Percentiles rank a stretch among this genome's conserved stretches.
Conservation (phyloP, 2,888 invertebrate genomes). For the Carcina quercana region DNA sequence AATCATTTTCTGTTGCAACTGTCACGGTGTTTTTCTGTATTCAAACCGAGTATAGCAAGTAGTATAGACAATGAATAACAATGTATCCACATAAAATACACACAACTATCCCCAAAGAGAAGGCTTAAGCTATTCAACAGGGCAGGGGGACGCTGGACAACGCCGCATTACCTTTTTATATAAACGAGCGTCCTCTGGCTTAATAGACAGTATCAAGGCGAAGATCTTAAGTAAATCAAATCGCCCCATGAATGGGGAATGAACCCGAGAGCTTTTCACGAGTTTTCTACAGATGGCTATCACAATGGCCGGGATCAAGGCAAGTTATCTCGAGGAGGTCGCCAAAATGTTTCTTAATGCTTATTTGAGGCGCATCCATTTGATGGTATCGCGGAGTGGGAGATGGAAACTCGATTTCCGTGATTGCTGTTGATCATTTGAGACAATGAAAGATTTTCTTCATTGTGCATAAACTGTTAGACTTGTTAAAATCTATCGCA, state of each 20-base stretch:
- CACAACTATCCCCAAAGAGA: background rate
- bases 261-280: constrained; percentile 64
- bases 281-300: constrained; percentile 65
- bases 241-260: constrained; percentile 70
- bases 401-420: constrained; percentile 3
- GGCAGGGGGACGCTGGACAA: constrained; percentile 8
- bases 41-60: no score
- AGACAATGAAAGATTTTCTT: constrained; percentile 1
- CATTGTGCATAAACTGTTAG: no score
- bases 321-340: constrained; percentile 59
- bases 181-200: constrained; percentile 46
- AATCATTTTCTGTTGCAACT: no score
- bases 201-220: constrained; percentile 66
- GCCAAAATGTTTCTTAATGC: constrained; percentile 69
- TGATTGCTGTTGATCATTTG: background rate
- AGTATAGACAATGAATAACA: no score
- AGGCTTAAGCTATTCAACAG: constrained; percentile 2
- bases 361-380: constrained; percentile 63
- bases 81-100: no score
- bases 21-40: no score
- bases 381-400: constrained; percentile 41
- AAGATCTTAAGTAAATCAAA: constrained; percentile 74
- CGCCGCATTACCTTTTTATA: constrained; percentile 39
- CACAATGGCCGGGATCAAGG: constrained; percentile 69
- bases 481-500: no score